Conservation (phyloP, 2,888 invertebrate species). For the Syritta pipiens region DNA sequence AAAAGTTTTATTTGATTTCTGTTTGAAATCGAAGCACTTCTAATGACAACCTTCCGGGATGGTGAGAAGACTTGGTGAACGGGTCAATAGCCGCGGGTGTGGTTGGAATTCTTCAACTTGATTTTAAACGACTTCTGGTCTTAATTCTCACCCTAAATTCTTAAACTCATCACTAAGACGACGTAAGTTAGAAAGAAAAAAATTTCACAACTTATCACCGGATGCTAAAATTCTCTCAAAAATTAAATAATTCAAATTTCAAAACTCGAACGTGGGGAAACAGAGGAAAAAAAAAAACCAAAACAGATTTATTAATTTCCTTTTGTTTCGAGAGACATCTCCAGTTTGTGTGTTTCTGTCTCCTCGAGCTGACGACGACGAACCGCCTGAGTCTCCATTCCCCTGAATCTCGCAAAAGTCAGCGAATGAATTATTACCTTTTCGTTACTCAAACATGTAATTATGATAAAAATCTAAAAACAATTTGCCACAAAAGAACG, state of each 20-base stretch:
- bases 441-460: constrained; percentile 69
- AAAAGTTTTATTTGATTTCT: too few relatives aligned
- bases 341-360: background rate
- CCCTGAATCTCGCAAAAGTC: constrained; percentile 37
- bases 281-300: background rate
- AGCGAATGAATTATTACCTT: constrained; percentile 66
- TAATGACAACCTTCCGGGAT: too few relatives aligned
- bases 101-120: too few relatives aligned
- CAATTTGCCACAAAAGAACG: constrained; percentile 60
- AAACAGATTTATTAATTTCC: constrained; percentile 54
- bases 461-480: constrained; percentile 69
- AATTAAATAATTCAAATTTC: constrained; percentile 27
- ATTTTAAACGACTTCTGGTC: too few relatives aligned
- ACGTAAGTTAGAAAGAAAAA: constrained; percentile 18
- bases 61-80: background rate
- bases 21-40: too few relatives aligned
- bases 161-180: background rate
- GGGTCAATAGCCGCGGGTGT: background rate
- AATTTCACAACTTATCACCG: constrained; percentile 64
- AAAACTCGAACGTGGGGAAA: background rate
- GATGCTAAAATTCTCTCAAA: constrained; percentile 42
- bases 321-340: constrained; percentile 40
- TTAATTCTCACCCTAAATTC: background rate
- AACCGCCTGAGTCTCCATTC: too few relatives aligned
- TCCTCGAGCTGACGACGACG: background rate